Percentiles rank a stretch among this genome's conserved stretches.
These are phyloP conservation scores for Sclerodermus sp. DNA, from an alignment of 2,888 invertebrate species.

Conservation along the genomic window DNA sequence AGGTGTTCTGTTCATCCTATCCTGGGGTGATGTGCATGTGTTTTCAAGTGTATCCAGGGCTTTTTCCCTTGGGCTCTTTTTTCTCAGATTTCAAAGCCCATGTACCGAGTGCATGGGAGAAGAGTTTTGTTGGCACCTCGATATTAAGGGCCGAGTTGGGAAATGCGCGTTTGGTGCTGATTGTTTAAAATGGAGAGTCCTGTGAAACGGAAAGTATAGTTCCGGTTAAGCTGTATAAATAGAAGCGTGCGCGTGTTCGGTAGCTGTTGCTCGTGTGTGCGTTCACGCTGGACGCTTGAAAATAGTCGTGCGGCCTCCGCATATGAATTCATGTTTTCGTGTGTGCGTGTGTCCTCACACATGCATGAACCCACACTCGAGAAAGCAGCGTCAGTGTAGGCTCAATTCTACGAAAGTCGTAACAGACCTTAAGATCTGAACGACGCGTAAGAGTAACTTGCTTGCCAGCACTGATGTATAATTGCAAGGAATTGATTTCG, in stretches of 20 bases:
- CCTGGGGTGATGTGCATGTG: not conserved
- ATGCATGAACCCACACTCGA: not conserved
- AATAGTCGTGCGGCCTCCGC: slow-evolving; percentile 24
- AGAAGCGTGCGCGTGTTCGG: slow-evolving; percentile 27
- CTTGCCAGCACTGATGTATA: slow-evolving; percentile 3
- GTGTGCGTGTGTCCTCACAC: not conserved
- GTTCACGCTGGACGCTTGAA: slow-evolving; percentile 17
- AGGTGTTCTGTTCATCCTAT: not conserved
- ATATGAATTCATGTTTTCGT: slow-evolving; percentile 1
- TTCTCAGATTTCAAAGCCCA: too few relatives aligned
- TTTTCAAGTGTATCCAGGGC: too few relatives aligned
- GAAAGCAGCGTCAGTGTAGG: not conserved
- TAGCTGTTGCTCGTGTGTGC: slow-evolving; percentile 12
- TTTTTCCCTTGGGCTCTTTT: too few relatives aligned
- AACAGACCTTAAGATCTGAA: slow-evolving; percentile 2
- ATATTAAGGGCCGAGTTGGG: too few relatives aligned
- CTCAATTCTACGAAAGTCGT: slow-evolving; percentile 19
- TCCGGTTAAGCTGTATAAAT: slow-evolving; percentile 43
- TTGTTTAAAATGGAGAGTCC: not conserved
- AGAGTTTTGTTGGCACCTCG: too few relatives aligned
- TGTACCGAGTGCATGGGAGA: too few relatives aligned
- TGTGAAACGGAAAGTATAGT: slow-evolving; percentile 30
- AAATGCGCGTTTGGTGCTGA: too few relatives aligned
- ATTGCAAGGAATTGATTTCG: slow-evolving; percentile 17
- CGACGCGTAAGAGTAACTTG: not conserved